Conservation (phyloP, 2,888 invertebrate genomes). For the Sarcophaga caerulescens region DNA sequence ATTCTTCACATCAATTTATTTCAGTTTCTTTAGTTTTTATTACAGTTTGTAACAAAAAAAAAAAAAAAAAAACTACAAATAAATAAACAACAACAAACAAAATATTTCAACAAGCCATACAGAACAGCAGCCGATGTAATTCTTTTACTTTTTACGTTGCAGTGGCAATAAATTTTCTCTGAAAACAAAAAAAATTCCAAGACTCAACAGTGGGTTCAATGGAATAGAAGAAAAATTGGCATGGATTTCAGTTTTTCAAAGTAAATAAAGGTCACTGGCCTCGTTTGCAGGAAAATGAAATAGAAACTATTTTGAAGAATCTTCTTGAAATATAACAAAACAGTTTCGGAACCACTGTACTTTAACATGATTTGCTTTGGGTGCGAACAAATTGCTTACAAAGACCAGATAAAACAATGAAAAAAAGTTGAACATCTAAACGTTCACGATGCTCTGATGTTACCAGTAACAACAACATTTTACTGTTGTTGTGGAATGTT, state of each 20-base stretch:
- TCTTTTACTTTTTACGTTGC: slow-evolving; percentile 57
- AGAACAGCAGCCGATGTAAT: slow-evolving; percentile 37
- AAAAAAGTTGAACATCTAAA: too few relatives aligned
- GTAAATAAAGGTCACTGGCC: too few relatives aligned
- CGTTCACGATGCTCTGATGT: too few relatives aligned
- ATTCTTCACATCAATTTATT: slow-evolving; percentile 43
- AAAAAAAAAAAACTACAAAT: not conserved
- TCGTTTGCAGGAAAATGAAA: too few relatives aligned
- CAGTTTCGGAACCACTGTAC: too few relatives aligned
- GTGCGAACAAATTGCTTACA: too few relatives aligned
- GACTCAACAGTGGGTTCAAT: slow-evolving; percentile 42
- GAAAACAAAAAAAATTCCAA: not conserved
- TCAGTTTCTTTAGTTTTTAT: slow-evolving; percentile 34
- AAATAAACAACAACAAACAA: slow-evolving; percentile 18
- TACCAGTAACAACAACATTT: not conserved
- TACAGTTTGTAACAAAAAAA: slow-evolving; percentile 12
- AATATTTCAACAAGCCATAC: not conserved
- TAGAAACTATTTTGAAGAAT: too few relatives aligned
- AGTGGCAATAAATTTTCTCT: slow-evolving; percentile 64
- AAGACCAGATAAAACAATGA: too few relatives aligned
- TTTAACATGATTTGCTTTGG: too few relatives aligned
- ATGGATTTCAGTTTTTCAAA: not conserved
- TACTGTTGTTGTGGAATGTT: slow-evolving; percentile 27
- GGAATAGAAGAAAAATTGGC: slow-evolving; percentile 4
- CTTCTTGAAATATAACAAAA: too few relatives aligned